Base-by-base conservation (phyloP, 2,113 vertebrate genomes). In the Aphyosemion australe region DNA sequence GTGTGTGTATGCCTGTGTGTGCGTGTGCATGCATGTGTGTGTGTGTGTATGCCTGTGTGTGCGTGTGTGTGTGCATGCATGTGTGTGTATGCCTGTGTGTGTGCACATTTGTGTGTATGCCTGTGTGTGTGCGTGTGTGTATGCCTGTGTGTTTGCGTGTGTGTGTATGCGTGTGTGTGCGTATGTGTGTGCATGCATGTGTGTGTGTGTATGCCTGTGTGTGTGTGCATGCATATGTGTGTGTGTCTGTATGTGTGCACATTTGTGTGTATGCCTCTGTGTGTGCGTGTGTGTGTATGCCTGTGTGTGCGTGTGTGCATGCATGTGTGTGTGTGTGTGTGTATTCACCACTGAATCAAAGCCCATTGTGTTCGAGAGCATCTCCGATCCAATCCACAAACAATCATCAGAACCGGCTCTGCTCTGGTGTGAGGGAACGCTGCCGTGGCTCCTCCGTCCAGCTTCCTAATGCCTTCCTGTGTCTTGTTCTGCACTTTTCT, bases 291-390 rank as follows among this genome's bases (percentile, higher is more conserved):
- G 55, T 52, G 57, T 80, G 74, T 66, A 72, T 20, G 56, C 45
- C 14, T 54, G 34, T 26, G 19, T 59, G 13, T 55, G 21, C 37
- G 68, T 56, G 56, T 13, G 18, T 4, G 15, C 14, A 15, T 52
- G 1, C 7, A 11, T 52, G 50, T 43, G 65, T 45, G 56, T 8
- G 21, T 2, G 26, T 9, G 59, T 6, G 19, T 12, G 16, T 39
- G 37, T 76, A 61, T 76, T 62, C 58, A 74, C 51, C 19, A 50
- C 49, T 19, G 58, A 87, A 85, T 81, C 61, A 69, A 70, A 61
- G 66, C 48, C 65, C 37, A 67, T 83, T 85, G 69, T 79, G 69
- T 61, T 19, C 3, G 57, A 57, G 51, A 55, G 52, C 46, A 52
- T 59, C 50, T 63, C 57, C 41, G 46, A 63, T 70, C 21, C 61